Percentiles rank a stretch among this genome's conserved stretches.
Conservation (phyloP, 2,888 invertebrate genomes). For the Mechanitis messenoides region DNA sequence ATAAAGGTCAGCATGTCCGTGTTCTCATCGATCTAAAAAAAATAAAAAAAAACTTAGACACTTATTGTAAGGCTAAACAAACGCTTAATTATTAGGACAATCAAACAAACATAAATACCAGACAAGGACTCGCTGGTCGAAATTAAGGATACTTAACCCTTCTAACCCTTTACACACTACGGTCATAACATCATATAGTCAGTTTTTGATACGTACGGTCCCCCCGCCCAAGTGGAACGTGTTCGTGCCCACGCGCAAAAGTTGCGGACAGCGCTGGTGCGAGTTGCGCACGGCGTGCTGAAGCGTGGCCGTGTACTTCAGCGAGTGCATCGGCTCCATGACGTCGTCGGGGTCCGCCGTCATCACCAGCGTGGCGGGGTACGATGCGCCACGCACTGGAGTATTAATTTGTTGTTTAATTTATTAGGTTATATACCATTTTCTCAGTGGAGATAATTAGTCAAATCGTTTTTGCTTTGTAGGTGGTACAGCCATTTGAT, state of each 20-base stretch:
- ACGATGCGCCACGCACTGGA: conserved; percentile 74
- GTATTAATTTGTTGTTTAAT: no score
- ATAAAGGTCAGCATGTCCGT: conserved; percentile 93
- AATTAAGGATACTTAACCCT: no score
- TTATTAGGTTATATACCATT: no score
- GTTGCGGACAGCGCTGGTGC: conserved; percentile 85
- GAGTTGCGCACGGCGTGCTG: conserved; percentile 80
- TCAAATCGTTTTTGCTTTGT: no score
- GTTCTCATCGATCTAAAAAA: conserved; percentile 90
- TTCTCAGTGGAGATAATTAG: no score
- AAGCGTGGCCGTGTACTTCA: conserved; percentile 94
- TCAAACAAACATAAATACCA: no score
- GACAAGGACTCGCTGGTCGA: no score
- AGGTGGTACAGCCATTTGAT: no score
- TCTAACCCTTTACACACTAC: no score
- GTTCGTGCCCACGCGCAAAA: conserved; percentile 94
- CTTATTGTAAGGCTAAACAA: no score
- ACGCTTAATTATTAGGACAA: no score
- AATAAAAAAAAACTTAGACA: conserved; percentile 24
- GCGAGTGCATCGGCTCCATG: conserved; percentile 97
- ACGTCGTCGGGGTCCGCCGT: conserved; percentile 99
- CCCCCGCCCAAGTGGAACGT: conserved; percentile 98
- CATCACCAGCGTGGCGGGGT: conserved; percentile 92
- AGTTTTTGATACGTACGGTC: conserved; percentile 76
- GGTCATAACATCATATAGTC: no score